phyloP scores from a whole-genome alignment of 2,797 vertebrate species.

The Lacerta agilis region DNA sequence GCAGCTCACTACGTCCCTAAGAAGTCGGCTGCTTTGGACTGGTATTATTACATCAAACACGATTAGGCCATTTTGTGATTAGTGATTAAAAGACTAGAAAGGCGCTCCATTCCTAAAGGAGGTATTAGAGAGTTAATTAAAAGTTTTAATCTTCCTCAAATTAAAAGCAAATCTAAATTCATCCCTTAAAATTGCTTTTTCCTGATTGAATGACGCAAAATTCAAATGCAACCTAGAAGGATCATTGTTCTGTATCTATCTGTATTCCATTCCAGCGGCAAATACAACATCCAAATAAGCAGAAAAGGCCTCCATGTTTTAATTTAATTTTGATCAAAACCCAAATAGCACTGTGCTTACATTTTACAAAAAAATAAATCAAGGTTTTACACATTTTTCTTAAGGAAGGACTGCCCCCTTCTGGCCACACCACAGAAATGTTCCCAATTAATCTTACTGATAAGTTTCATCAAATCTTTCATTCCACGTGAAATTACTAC shows the following conservation, averaged over 20 bases:
- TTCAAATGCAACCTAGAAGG: fast-evolving
- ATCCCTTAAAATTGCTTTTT: constrained; percentile 47
- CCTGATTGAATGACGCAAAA: not conserved
- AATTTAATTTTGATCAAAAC: not conserved
- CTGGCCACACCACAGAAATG: constrained; percentile 37
- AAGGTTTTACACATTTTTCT: not conserved
- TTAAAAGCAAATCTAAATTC: not conserved
- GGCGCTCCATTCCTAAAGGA: not conserved
- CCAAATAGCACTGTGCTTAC: fast-evolving
- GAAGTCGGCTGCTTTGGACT: not conserved
- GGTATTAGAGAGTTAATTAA: constrained; percentile 40
- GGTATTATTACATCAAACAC: not conserved
- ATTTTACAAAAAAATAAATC: not conserved
- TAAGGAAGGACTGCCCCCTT: constrained; percentile 43
- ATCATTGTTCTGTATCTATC: fast-evolving
- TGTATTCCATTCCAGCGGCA: fast-evolving
- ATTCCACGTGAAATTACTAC: not conserved
- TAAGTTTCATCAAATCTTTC: not conserved
- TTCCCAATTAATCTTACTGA: not conserved
- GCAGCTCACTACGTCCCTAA: not conserved
- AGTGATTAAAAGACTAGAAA: fast-evolving
- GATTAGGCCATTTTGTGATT: not conserved
- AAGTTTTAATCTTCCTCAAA: constrained; percentile 37
- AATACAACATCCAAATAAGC: not conserved
- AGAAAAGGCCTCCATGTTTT: not conserved